Base-by-base conservation (phyloP, 2,888 invertebrate species). In the Serripes groenlandicus region DNA sequence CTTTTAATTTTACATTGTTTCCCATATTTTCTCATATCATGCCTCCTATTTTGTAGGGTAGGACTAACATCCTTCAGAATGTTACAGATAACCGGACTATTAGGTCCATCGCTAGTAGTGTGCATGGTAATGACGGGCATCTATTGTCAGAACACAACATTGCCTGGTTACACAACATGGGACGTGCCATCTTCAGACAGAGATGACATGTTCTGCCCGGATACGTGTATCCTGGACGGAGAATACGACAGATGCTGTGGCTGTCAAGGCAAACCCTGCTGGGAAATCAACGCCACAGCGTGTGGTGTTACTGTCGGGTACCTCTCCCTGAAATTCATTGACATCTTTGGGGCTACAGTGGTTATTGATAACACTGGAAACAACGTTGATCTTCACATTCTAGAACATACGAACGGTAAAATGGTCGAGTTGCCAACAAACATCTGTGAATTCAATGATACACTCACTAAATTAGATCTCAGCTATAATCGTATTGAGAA, bases 141-240 rank as follows among this genome's bases (percentile, higher is more conserved):
- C 23, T 3, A 42, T 5, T 35, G 66, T 26, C 66, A 66, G 66
- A 73, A 73, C 37, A 37, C 37, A 3, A 35, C 60, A 28, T 37
- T 73, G 21, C 28, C 73, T 1, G 68, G 75, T 1, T 75, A 75
- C 62, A 66, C 7, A n/a, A 66, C 54, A 26, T 74, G 74, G 74
- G 30, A 30, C n/a, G 30, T 23, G 7, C 34, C 37, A 37, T 37
- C 49, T 11, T 18, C 28, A 30, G 21, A 11, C 15, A 9, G 75
- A 0, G 66, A 75, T 52, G 64, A 75, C 21, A 37, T 83, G 54
- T 78, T 68, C 60, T 83, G 82, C 72, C 68, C 78, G 1, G 75
- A 72, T 5, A 18, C 2, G 1, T 83, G 82, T 58, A 15, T n/a
- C 5, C 3, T 11, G 15, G 70, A 37, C 18, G 58, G 3, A 9